phyloP scores from a whole-genome alignment of 2,113 vertebrate species.

The Bujurquina vittata region DNA sequence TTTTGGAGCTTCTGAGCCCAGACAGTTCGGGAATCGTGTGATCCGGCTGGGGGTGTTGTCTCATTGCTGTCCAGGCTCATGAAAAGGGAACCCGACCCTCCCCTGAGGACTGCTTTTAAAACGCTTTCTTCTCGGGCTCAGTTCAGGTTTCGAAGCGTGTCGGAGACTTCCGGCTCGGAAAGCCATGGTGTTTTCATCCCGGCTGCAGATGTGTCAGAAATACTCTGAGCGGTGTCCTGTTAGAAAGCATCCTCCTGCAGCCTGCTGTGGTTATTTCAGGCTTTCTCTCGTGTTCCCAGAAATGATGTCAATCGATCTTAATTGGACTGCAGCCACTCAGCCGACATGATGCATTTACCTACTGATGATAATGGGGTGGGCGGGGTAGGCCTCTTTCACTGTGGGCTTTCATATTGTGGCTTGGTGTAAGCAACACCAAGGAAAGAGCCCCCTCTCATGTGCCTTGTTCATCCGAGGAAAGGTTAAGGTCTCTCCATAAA shows the following conservation, averaged over 20 bases:
- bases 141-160: no score
- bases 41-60: no score
- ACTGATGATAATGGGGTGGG: not conserved
- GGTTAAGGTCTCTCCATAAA: not conserved
- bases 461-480: not conserved
- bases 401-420: not conserved
- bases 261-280: conserved; percentile 40
- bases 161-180: no score
- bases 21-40: no score
- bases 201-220: not conserved
- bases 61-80: no score
- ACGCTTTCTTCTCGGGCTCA: no score
- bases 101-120: no score
- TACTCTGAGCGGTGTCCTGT: not conserved
- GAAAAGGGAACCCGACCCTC: no score
- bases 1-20: no score
- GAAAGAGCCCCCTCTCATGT: not conserved
- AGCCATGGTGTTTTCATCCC: not conserved
- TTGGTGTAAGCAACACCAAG: not conserved
- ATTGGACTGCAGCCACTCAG: conserved; percentile 22
- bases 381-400: not conserved
- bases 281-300: conserved; percentile 27
- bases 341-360: conserved; percentile 5
- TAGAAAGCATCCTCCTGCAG: not conserved
- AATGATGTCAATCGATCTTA: conserved; percentile 28